A percentile compares a stretch with the other conserved stretches of the same genome.
These are phyloP conservation scores for Panzeria rudis DNA, from an alignment of 2,888 invertebrate species.

Conservation along the genomic window DNA sequence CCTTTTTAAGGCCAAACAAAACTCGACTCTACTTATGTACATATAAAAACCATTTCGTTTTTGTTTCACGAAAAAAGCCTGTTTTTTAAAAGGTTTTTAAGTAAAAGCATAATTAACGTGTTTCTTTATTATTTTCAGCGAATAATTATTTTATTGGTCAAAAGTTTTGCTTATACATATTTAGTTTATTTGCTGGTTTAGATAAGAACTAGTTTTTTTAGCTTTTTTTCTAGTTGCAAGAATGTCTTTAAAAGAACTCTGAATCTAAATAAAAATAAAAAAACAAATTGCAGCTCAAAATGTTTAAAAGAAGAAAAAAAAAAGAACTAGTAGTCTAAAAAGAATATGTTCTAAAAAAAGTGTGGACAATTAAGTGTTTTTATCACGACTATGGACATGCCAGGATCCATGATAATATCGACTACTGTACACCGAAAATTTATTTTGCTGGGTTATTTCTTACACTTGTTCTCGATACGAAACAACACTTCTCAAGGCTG, in stretches of 20 bases:
- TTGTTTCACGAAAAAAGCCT: not conserved
- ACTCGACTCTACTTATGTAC: too few relatives aligned
- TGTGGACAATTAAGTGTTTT: too few relatives aligned
- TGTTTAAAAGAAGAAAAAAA: not conserved
- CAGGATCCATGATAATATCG: too few relatives aligned
- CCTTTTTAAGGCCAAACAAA: not conserved
- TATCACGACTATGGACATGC: too few relatives aligned
- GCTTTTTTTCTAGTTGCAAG: conserved; percentile 17
- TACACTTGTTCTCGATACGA: too few relatives aligned
- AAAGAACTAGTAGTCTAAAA: conserved; percentile 18
- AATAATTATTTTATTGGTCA: conserved; percentile 5
- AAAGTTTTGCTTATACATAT: not conserved
- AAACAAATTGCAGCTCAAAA: not conserved
- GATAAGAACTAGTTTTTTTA: conserved; percentile 42
- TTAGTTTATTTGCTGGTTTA: conserved; percentile 8
- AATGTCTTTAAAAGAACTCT: conserved; percentile 19
- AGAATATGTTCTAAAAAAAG: too few relatives aligned
- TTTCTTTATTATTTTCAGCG: not conserved
- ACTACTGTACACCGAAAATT: too few relatives aligned
- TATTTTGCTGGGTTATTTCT: too few relatives aligned
- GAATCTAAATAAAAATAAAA: conserved; percentile 12
- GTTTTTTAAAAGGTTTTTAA: not conserved
- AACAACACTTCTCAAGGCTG: too few relatives aligned
- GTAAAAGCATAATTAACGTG: conserved; percentile 1
- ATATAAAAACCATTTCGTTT: not conserved